Base-by-base conservation (phyloP, 2,113 vertebrate genomes). In the Nanger granti region DNA sequence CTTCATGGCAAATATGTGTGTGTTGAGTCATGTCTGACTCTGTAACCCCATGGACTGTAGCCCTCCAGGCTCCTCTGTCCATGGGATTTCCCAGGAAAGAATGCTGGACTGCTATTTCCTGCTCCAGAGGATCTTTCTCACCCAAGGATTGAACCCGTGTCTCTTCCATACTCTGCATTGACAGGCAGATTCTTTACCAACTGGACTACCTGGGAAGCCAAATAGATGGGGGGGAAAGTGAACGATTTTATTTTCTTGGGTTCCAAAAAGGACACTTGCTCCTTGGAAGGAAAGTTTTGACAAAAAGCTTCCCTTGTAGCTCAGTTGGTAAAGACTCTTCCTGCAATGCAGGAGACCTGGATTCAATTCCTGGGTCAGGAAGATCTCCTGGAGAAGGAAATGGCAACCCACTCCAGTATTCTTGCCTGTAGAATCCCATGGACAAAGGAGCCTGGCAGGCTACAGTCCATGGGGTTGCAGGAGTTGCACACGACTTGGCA, bases 401-500 rank as follows among this genome's bases (percentile, higher is more conserved):
- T 73, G 69, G n/a, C 69, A 73, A 73, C 69, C 10, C 5, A 73
- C 20, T 73, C 20, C 20, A 73, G 10, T 24, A 41, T 3, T 41
- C 3, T 73, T 73, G n/a, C 20, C n/a, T 73, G 69, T 41, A 37
- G 20, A 73, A 41, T 73, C 20, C n/a, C 20, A 73, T 41, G 69
- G 69, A 73, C n/a, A 73, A n/a, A 73, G n/a, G 69, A 73, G 20
- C n/a, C n/a, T 24, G 20, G 69, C n/a, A 73, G 20, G 66, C 66
- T 37, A 37, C 9, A 37, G 18, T 37, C 9, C 66, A 37, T 37
- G 18, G n/a, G 69, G 9, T 37, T 11, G 5, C n/a, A 73, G 11
- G n/a, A 73, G n/a, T 12, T 1, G 2, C 3, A 73, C 4, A 37
- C 0, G 4, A 73, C 20, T 73, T 24, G 24, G 69, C 0, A 0